Base-by-base conservation (phyloP, 1,140 invertebrate species). In the Papilio machaon region DNA sequence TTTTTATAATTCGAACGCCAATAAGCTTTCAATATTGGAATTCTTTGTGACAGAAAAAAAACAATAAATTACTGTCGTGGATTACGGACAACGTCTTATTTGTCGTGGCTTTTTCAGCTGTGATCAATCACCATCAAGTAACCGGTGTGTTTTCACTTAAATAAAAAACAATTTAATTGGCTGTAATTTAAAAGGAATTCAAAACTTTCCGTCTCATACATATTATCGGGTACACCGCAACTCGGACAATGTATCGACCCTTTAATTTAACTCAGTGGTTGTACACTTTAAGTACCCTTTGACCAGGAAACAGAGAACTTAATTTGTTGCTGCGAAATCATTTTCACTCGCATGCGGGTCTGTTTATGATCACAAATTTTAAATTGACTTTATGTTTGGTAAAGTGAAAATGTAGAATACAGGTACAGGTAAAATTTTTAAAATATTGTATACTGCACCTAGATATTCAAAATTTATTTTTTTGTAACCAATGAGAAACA, bases 241-340 rank as follows among this genome's bases (percentile, higher is more conserved):
- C 64, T 67, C 64, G 0, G 23, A 70, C 64, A 70, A 15, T 70
- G 64, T 35, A 38, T 67, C 9, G 5, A 70, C 10, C 64, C 64
- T 38, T 70, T 70, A 70, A 70, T 70, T 70, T 35, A 15, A 70
- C 23, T 35, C 64, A 38, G 64, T 35, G 64, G 64, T 70, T 70
- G 64, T 70, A 35, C 64, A 35, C 30, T 64, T 64, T 17, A 54
- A 54, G 52, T 54, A 54, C 5, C 1, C 15, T 54, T 54, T 17
- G 5, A 17, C 52, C 52, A 54, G 52, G 52, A 54, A 15, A 54
- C 52, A 54, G 52, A 3, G 13, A 54, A 54, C 52, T 54, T 54
- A 54, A 54, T 17, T 70, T 67, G 64, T 67, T 67, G 64, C 23
- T 35, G 30, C 23, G 64, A 67, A 67, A 67, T 67, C 2, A 67